Evolutionary conservation across 1,140 invertebrate genomes (phyloP).

Genomic region (Brachionus rotundiformis): DNA sequence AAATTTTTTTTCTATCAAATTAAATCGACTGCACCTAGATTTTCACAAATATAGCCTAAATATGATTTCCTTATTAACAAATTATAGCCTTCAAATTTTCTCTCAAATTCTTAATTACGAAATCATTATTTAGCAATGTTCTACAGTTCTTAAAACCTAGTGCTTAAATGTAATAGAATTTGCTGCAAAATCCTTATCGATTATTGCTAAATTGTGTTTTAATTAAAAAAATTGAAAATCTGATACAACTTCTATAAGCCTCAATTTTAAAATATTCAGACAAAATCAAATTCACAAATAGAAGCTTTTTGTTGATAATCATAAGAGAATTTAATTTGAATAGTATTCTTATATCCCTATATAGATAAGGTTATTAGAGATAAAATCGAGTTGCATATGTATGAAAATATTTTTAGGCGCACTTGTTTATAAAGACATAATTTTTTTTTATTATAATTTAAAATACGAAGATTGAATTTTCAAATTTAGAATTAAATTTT

Average conservation of each 20-base stretch:
- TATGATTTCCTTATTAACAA: neutral
- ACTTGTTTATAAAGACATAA: neutral
- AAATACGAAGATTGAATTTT: neutral
- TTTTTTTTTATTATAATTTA: conserved; percentile 11
- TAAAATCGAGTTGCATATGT: neutral
- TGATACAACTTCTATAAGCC: too few species aligned
- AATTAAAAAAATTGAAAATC: too few species aligned
- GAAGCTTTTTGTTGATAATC: neutral
- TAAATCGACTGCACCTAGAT: too few species aligned
- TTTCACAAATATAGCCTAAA: too few species aligned
- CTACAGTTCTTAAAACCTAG: too few species aligned
- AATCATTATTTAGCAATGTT: too few species aligned
- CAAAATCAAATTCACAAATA: neutral
- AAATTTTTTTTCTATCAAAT: too few species aligned
- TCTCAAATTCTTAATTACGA: neutral
- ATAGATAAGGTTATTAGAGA: neutral
- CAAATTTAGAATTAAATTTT: conserved; percentile 20
- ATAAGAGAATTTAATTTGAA: neutral
- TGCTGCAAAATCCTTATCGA: too few species aligned
- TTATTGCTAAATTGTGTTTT: too few species aligned
- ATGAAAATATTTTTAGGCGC: neutral
- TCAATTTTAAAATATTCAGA: too few species aligned
- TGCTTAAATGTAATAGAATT: too few species aligned
- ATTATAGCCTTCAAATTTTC: neutral
- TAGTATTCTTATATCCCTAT: neutral